Conservation (phyloP, 2,888 invertebrate species). For the Cyaniris semiargus region DNA sequence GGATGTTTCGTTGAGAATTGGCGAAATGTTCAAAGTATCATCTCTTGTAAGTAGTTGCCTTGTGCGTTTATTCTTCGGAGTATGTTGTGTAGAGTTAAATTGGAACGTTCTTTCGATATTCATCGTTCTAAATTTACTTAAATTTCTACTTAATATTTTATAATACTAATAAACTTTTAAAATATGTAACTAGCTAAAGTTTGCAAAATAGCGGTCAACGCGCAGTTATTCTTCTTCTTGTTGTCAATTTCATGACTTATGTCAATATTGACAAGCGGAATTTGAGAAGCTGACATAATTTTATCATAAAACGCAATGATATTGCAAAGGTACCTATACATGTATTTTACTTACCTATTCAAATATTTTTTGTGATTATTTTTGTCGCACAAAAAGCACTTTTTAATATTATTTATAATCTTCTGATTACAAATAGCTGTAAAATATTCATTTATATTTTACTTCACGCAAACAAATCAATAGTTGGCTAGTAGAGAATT, state of each 20-base stretch:
- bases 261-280: neutral
- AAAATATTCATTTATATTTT: neutral
- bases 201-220: conserved; percentile 7
- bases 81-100: conserved; percentile 63
- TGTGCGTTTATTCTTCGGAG: conserved; percentile 62
- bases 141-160: neutral
- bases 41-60: conserved; percentile 63
- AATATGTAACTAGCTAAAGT: too few relatives aligned
- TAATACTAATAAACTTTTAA: neutral
- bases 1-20: conserved; percentile 73
- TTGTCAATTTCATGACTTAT: neutral
- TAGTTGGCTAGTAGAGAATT: neutral
- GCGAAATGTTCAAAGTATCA: conserved; percentile 69
- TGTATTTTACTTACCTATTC: neutral
- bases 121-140: conserved; percentile 42
- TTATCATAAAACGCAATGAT: neutral
- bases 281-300: neutral
- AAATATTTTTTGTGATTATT: neutral
- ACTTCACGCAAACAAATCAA: neutral
- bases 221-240: neutral
- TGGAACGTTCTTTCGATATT: conserved; percentile 60
- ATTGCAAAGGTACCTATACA: neutral
- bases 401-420: neutral
- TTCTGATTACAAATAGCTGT: neutral
- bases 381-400: neutral